Percentiles rank a stretch among this genome's conserved stretches.
Evolutionary conservation across 2,797 vertebrate genomes (phyloP).

Genomic region (Acanthiza pusilla): DNA sequence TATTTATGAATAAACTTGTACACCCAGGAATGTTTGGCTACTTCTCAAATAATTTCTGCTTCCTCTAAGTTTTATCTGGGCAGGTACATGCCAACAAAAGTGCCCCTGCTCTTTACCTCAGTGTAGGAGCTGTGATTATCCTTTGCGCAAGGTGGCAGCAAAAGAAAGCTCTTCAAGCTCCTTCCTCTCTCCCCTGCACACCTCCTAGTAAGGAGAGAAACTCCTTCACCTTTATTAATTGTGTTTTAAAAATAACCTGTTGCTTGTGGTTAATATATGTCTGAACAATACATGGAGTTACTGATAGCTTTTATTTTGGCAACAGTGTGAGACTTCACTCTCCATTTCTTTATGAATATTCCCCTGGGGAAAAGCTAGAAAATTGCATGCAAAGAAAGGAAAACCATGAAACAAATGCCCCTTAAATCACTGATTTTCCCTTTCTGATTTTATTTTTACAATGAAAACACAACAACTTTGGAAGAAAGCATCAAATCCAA

Average conservation of each 20-base stretch:
- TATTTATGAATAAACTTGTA: background rate
- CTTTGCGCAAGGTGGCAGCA: slow-evolving; percentile 45
- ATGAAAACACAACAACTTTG: background rate
- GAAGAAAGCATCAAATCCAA: background rate
- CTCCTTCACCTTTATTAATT: background rate
- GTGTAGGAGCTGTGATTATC: background rate
- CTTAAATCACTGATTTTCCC: background rate
- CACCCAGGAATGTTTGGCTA: background rate
- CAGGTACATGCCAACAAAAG: background rate
- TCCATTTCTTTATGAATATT: background rate
- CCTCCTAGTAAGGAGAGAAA: background rate
- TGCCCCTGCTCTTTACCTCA: background rate
- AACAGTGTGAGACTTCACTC: background rate
- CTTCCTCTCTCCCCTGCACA: background rate
- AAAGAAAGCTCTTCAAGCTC: background rate
- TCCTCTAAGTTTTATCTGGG: background rate
- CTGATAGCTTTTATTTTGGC: background rate
- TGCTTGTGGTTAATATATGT: background rate
- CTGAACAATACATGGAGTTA: background rate
- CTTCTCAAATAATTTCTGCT: background rate
- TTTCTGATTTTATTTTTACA: background rate
- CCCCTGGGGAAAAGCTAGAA: background rate
- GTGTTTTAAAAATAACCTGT: background rate
- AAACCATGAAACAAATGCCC: background rate
- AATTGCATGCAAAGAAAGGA: background rate